These are phyloP conservation scores for Hydrolagus affinis DNA, from an alignment of 2,113 vertebrate genomes.

Conservation along the genomic window DNA sequence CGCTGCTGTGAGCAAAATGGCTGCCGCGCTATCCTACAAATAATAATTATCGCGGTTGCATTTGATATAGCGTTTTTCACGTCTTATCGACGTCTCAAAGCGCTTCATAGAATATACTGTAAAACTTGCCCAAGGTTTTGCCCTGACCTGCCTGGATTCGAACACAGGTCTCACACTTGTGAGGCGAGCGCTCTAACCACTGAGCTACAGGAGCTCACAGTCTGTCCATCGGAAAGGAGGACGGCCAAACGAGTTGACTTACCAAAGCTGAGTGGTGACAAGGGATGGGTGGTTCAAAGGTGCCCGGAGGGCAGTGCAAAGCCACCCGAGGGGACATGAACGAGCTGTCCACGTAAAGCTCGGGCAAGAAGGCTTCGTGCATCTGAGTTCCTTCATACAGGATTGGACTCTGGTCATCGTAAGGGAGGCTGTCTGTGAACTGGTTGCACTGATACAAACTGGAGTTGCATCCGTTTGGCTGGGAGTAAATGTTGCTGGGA, in stretches of 20 bases:
- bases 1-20: too few species aligned
- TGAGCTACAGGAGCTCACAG: too few species aligned
- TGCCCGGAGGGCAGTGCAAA: conserved; percentile 51
- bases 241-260: conserved; percentile 39
- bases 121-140: too few species aligned
- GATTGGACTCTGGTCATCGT: conserved; percentile 49
- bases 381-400: conserved; percentile 56
- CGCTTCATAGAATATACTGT: too few species aligned
- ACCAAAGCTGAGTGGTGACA: conserved; percentile 69
- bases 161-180: too few species aligned
- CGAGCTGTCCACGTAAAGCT: conserved; percentile 42
- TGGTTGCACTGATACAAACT: conserved; percentile 52
- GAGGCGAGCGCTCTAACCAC: too few species aligned
- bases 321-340: conserved; percentile 41
- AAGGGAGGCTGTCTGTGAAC: conserved; percentile 51
- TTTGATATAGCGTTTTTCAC: too few species aligned
- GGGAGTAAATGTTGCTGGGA: conserved; percentile 53
- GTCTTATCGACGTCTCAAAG: too few species aligned
- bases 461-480: conserved; percentile 43
- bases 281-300: conserved; percentile 57
- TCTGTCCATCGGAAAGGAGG: not conserved
- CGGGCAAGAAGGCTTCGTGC: conserved; percentile 57
- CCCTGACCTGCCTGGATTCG: too few species aligned
- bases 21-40: too few species aligned
- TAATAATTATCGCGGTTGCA: too few species aligned